These are phyloP conservation scores for Aphelocoma californica DNA, from an alignment of 2,797 vertebrate genomes.

Conservation along the genomic window DNA sequence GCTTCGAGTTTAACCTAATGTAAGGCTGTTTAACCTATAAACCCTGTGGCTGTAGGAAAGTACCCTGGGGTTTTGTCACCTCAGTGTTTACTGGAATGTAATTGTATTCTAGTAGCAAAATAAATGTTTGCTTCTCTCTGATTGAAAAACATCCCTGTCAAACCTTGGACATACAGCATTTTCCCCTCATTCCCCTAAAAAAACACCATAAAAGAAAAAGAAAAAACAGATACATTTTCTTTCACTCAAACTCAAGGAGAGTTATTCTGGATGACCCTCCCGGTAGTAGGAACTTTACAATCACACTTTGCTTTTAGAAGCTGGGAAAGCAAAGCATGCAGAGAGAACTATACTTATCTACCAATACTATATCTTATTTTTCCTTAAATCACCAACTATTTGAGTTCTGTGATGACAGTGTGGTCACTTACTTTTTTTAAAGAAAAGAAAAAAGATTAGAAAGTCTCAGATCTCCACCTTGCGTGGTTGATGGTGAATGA, in stretches of 20 bases:
- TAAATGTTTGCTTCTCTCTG: not conserved
- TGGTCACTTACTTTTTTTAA: not conserved
- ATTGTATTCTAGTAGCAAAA: not conserved
- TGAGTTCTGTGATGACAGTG: not conserved
- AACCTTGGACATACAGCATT: not conserved
- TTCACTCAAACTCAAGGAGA: not conserved
- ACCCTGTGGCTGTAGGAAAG: not conserved
- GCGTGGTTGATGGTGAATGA: not conserved
- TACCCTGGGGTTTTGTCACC: not conserved
- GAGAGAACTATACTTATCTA: not conserved
- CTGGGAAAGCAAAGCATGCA: not conserved
- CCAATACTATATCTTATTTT: not conserved
- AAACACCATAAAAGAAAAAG: not conserved
- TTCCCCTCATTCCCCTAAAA: not conserved
- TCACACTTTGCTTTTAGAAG: not conserved
- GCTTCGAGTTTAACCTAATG: not conserved
- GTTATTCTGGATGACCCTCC: not conserved
- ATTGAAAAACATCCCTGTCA: not conserved
- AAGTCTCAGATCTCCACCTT: not conserved
- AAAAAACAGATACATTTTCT: not conserved
- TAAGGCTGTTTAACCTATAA: not conserved
- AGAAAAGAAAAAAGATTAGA: accelerated
- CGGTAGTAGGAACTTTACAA: not conserved
- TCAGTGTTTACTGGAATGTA: not conserved
- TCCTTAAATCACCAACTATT: not conserved